Percentiles rank a stretch among this genome's conserved stretches.
Evolutionary conservation across 1,140 invertebrate genomes (phyloP).

Genomic region (Sinella curviseta): DNA sequence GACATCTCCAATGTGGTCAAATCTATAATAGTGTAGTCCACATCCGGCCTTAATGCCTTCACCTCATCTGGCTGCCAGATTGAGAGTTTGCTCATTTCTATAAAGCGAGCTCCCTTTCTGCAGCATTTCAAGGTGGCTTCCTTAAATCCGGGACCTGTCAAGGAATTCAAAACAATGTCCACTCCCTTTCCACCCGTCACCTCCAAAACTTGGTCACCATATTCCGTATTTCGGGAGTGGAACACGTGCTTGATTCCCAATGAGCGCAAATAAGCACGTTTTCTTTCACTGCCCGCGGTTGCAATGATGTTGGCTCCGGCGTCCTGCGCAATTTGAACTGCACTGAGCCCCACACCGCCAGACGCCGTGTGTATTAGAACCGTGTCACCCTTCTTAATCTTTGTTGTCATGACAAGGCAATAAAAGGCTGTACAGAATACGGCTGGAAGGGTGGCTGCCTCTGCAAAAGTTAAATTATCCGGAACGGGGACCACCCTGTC

Average conservation of each 20-base stretch:
- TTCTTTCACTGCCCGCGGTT: slow-evolving; percentile 7
- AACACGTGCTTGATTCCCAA: slow-evolving; percentile 2
- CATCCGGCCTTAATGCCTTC: background rate
- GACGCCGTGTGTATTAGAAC: background rate
- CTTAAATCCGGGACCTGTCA: slow-evolving; percentile 1
- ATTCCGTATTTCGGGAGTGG: background rate
- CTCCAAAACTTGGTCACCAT: background rate
- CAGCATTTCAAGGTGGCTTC: background rate
- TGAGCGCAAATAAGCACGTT: background rate
- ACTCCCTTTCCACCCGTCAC: background rate
- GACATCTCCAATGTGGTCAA: background rate
- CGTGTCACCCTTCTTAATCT: background rate
- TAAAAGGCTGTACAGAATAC: slow-evolving; percentile 3
- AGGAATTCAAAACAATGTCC: background rate
- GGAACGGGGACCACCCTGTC: background rate
- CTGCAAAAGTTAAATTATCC: background rate
- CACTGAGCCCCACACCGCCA: background rate
- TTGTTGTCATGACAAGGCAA: background rate
- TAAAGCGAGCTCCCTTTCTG: background rate
- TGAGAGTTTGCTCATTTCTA: slow-evolving; percentile 12
- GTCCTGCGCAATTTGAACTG: background rate
- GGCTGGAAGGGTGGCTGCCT: background rate
- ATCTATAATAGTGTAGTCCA: background rate
- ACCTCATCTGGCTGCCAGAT: slow-evolving; percentile 8
- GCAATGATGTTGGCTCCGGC: background rate